Conservation (phyloP, 1,140 invertebrate species). For the Paraescarpia echinospica region DNA sequence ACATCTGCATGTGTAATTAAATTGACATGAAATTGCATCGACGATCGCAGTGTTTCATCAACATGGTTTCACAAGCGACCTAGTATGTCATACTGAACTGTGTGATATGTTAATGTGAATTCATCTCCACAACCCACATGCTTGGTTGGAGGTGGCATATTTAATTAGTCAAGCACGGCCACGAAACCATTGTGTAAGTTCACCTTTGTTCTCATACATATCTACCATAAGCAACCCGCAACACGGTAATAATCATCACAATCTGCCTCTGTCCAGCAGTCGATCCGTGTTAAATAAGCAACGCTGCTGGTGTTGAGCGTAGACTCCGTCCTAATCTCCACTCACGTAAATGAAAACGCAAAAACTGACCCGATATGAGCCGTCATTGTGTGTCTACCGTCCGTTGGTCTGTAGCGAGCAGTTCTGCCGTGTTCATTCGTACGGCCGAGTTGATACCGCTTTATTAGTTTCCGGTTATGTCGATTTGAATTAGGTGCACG, state of each 20-base stretch:
- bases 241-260: no score
- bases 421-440: neutral
- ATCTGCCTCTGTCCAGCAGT: no score
- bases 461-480: neutral
- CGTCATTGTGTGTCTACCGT: neutral
- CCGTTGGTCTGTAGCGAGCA: neutral
- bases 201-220: neutral
- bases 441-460: neutral
- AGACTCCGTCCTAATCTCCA: neutral
- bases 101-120: neutral
- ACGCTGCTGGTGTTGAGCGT: no score
- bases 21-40: neutral
- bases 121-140: neutral
- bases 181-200: neutral
- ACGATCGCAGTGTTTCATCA: neutral
- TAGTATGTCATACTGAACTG: neutral
- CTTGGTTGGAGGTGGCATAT: neutral
- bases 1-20: neutral
- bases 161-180: neutral
- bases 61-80: neutral
- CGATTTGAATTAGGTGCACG: neutral
- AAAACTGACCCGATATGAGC: neutral
- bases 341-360: neutral
- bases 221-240: neutral
- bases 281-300: no score